These are phyloP conservation scores for Tangachromis dhanisi DNA, from an alignment of 2,113 vertebrate species.

Conservation along the genomic window DNA sequence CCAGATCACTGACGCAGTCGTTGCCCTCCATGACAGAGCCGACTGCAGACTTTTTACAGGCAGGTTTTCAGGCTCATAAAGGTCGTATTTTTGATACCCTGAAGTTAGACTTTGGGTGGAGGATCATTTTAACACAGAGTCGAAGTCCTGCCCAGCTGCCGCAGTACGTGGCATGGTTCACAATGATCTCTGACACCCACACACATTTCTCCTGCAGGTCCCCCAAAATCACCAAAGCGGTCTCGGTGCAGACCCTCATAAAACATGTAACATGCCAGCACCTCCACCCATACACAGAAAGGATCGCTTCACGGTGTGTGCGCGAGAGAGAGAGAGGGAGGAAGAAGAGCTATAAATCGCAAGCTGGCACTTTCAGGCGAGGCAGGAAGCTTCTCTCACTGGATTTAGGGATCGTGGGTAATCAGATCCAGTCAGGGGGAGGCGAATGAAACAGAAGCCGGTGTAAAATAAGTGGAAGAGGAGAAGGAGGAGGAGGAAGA, in stretches of 20 bases:
- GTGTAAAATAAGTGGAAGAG: neutral
- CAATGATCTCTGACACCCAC: neutral
- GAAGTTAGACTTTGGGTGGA: neutral
- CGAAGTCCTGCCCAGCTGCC: neutral
- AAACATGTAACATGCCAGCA: neutral
- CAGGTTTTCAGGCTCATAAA: neutral
- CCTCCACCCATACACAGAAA: neutral
- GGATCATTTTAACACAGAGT: neutral
- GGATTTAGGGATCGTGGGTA: constrained; percentile 48
- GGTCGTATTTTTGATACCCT: neutral
- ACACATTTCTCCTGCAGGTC: neutral
- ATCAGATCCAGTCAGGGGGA: constrained; percentile 43
- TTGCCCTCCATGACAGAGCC: fast-evolving
- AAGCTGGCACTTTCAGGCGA: constrained; percentile 28
- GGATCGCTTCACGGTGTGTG: neutral
- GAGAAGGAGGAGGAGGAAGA: neutral
- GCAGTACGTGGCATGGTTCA: neutral
- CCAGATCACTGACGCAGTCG: fast-evolving
- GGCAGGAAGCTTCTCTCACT: constrained; percentile 40
- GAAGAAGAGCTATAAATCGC: constrained; percentile 42
- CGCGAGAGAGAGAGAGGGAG: neutral
- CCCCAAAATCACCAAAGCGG: neutral
- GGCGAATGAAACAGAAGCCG: constrained; percentile 7
- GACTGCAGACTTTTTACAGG: neutral
- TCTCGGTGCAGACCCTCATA: constrained; percentile 6